Base-by-base conservation (phyloP, 1,140 invertebrate genomes). In the Drosophila jambulina region DNA sequence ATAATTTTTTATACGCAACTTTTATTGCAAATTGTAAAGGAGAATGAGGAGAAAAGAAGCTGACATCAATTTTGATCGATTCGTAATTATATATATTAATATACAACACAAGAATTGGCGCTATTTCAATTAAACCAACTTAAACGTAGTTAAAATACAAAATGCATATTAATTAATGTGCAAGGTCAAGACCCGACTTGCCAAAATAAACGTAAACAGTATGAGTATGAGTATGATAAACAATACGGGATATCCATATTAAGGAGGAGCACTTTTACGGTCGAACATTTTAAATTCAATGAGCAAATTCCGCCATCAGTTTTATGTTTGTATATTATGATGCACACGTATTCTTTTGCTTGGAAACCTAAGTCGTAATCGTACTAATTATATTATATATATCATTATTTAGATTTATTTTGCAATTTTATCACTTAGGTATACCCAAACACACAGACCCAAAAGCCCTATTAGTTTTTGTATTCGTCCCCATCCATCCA, bases 1-100 rank as follows among this genome's bases (percentile, higher is more conserved):
- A 86, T 85, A 82, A 79, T 90, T 88, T 85, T 90, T 90, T 91
- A 90, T 90, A 90, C 75, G 86, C 75, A 90, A 85, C 71, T 85
- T 90, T 90, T 90, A 90, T 91, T 86, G 78, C 70, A 85, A 56
- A 82, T 69, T 90, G 80, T 90, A 88, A 87, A 87, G 68, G 57
- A 80, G 53, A 43, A 40, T 36, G 60, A 64, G 61, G 56, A 40
- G 56, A 42, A 49, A 19, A 43, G 45, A 70, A 78, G 68, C 63
- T 42, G 53, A 79, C 64, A 80, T 61, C 63, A 80, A 85, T 54
- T 78, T 82, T 68, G 61, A 77, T 62, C 69, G 61, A 78, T 78
- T 57, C 85, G 65, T 77, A 76, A 65, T 64, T 68, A 76, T 70
- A 70, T 27, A 46, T 48, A 64, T 40, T 36, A 74, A 76, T 56